Conservation (phyloP, 2,797 vertebrate genomes). For the Takifugu rubripes region DNA sequence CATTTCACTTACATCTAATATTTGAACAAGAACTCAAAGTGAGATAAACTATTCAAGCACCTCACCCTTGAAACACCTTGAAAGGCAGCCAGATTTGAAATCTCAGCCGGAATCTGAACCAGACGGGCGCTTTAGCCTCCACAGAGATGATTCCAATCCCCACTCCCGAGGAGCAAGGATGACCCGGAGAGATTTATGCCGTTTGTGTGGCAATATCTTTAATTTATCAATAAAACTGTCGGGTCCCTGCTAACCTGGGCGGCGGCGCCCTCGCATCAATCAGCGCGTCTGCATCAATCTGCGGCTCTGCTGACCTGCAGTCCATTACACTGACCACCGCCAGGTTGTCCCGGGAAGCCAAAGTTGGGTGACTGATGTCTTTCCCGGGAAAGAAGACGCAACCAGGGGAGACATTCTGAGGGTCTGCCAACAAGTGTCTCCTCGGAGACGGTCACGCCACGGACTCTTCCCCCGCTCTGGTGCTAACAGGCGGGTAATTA, state of each 20-base stretch:
- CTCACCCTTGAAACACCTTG: no score
- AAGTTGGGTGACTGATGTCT: slow-evolving; percentile 49
- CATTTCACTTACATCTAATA: no score
- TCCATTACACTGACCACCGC: slow-evolving; percentile 61
- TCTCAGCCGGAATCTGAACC: no score
- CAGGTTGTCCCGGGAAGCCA: slow-evolving; percentile 58
- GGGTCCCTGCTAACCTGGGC: slow-evolving; percentile 67
- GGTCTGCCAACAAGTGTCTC: slow-evolving; percentile 19
- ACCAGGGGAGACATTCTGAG: slow-evolving; percentile 19
- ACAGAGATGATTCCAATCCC: slow-evolving; percentile 28
- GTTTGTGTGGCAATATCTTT: slow-evolving; percentile 65
- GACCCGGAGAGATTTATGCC: slow-evolving; percentile 65
- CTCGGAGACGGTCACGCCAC: background rate
- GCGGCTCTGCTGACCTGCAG: slow-evolving; percentile 46
- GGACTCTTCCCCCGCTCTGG: slow-evolving; percentile 24
- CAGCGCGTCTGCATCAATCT: slow-evolving; percentile 70
- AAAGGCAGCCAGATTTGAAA: no score
- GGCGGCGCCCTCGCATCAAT: slow-evolving; percentile 64
- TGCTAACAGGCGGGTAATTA: slow-evolving; percentile 72
- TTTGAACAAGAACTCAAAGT: no score
- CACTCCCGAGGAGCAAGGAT: slow-evolving; percentile 41
- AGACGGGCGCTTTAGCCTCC: slow-evolving; percentile 11
- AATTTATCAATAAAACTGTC: slow-evolving; percentile 78
- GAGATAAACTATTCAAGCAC: no score
- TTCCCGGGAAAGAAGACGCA: slow-evolving; percentile 40